Conservation (phyloP, 37 sponge, comb jelly and placozoan species). For the Spongilla lacustris region DNA sequence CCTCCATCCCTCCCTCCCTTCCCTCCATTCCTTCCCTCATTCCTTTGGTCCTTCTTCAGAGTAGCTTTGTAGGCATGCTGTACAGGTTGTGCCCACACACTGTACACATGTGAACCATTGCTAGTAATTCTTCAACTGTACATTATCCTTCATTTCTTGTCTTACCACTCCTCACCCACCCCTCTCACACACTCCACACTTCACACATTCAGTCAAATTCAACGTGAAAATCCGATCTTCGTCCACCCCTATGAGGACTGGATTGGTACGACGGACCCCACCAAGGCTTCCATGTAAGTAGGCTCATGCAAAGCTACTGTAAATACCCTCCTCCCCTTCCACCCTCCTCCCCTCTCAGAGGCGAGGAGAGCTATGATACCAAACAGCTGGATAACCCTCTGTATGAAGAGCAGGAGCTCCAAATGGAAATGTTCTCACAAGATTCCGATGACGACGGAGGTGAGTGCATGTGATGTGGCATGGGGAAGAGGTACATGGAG, state of each 20-base stretch:
- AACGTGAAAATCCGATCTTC: conserved; percentile 61
- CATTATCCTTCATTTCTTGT: too few species aligned
- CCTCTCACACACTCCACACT: too few species aligned
- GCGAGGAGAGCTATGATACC: conserved; percentile 20
- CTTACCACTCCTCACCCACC: too few species aligned
- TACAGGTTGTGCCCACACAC: too few species aligned
- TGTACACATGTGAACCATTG: too few species aligned
- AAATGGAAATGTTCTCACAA: conserved; percentile 66
- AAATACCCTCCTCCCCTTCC: background rate
- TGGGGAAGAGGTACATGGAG: background rate
- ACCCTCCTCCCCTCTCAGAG: conserved; percentile 18
- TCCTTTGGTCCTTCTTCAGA: too few species aligned
- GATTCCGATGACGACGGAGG: conserved; percentile 44
- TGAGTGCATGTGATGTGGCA: background rate
- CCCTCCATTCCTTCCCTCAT: too few species aligned
- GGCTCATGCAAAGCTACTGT: background rate
- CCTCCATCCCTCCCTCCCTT: too few species aligned
- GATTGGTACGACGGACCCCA: conserved; percentile 47
- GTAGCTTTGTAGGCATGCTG: too few species aligned
- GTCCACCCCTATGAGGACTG: conserved; percentile 61
- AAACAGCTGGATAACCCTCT: conserved; percentile 56
- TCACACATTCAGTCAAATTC: conserved; percentile 9
- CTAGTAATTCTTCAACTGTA: too few species aligned
- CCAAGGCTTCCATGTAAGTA: conserved; percentile 52
- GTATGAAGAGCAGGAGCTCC: conserved; percentile 58